phyloP scores from a whole-genome alignment of 2,797 vertebrate genomes.

The Rhinogobio ventralis region DNA sequence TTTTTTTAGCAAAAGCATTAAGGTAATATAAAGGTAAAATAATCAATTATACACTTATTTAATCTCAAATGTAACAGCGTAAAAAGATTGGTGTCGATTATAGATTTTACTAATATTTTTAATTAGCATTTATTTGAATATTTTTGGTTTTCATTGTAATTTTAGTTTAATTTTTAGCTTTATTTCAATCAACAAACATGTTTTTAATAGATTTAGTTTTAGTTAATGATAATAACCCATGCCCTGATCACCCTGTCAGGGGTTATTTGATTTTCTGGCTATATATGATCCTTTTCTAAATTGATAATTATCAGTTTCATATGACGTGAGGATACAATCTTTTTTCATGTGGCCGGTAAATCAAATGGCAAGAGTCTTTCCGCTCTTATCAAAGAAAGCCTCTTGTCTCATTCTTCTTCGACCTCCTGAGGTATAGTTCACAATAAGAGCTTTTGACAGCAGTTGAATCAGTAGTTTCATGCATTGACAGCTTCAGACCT shows the following conservation, averaged over 20 bases:
- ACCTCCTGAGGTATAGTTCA: slow-evolving; percentile 72
- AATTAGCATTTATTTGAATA: neutral
- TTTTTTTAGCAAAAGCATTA: neutral
- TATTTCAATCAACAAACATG: neutral
- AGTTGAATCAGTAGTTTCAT: slow-evolving; percentile 83
- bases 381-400: slow-evolving; percentile 67
- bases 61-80: neutral
- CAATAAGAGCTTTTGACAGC: slow-evolving; percentile 81
- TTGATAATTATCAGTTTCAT: neutral
- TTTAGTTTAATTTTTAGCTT: neutral
- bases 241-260: neutral
- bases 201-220: neutral
- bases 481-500: slow-evolving; percentile 76
- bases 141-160: neutral
- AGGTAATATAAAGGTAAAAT: neutral
- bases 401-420: slow-evolving; percentile 60
- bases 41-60: neutral
- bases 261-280: neutral
- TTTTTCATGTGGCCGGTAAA: slow-evolving; percentile 58
- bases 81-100: neutral
- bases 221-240: neutral
- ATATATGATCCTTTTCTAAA: neutral
- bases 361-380: slow-evolving; percentile 67
- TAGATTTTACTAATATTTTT: neutral
- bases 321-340: too few relatives aligned